Percentiles rank a stretch among this genome's conserved stretches.
These are phyloP conservation scores for Melolontha melolontha DNA, from an alignment of 2,888 invertebrate genomes.

Conservation along the genomic window DNA sequence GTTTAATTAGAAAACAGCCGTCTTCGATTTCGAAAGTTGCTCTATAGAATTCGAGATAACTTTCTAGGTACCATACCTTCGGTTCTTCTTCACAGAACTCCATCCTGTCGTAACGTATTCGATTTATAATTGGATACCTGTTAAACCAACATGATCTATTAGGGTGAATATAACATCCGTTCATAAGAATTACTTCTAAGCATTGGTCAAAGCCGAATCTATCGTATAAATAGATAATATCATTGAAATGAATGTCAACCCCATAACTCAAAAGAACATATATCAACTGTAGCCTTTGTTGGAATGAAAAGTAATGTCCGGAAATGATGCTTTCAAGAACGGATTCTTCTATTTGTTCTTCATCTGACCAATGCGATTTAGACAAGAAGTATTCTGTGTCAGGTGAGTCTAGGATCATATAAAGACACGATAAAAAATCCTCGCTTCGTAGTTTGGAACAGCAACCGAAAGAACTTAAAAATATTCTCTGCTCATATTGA, in stretches of 20 bases:
- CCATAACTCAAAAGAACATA: constrained; percentile 40
- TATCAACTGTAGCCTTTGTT: constrained; percentile 42
- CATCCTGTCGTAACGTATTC: constrained; percentile 15
- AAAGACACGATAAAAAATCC: constrained; percentile 40
- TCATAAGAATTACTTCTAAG: constrained; percentile 25
- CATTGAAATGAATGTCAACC: constrained; percentile 7
- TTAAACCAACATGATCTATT: not conserved
- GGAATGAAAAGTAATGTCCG: not conserved
- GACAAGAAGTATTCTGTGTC: constrained; percentile 9
- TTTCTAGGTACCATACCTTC: not conserved
- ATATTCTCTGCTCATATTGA: not conserved
- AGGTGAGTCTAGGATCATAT: constrained; percentile 34
- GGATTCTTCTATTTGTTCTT: not conserved
- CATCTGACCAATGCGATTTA: not conserved
- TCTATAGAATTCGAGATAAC: constrained; percentile 14
- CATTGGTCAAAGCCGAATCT: constrained; percentile 41
- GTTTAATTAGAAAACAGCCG: constrained; percentile 11
- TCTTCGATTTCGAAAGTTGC: not conserved
- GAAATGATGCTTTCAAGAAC: not conserved
- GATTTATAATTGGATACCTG: constrained; percentile 5
- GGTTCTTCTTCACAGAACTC: constrained; percentile 6
- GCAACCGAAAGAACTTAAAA: constrained; percentile 11
- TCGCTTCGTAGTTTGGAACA: not conserved
- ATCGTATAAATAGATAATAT: constrained; percentile 33
- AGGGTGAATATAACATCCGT: constrained; percentile 9